Conservation (phyloP, 2,113 vertebrate genomes). For the Brachyhypopomus occidentalis region DNA sequence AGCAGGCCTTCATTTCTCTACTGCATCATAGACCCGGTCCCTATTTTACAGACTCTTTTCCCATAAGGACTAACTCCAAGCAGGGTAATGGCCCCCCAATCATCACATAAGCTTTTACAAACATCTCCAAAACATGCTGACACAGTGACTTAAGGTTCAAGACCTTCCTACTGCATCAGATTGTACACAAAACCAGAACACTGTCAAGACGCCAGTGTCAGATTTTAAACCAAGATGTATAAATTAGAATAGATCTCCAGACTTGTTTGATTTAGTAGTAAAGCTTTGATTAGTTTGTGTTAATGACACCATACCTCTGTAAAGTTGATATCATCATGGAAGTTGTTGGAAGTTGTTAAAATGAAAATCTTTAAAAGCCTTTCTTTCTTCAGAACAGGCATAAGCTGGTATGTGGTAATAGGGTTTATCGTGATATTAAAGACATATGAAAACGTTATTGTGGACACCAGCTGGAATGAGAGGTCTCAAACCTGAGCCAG, state of each 20-base stretch:
- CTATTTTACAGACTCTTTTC: slow-evolving; percentile 8
- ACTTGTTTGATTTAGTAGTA: slow-evolving; percentile 7
- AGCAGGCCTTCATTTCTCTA: neutral
- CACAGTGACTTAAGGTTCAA: neutral
- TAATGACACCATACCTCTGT: slow-evolving; percentile 10
- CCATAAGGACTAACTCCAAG: neutral
- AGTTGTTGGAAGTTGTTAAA: slow-evolving; percentile 23
- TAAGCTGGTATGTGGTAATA: neutral
- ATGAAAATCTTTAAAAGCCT: slow-evolving; percentile 10
- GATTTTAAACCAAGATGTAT: neutral
- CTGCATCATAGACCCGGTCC: neutral
- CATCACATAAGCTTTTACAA: neutral
- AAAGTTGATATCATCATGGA: slow-evolving; percentile 15
- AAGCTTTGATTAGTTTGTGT: slow-evolving; percentile 4
- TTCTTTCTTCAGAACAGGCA: slow-evolving; percentile 16
- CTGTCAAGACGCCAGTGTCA: neutral
- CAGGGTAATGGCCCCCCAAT: neutral
- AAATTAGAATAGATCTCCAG: neutral
- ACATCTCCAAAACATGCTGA: neutral
- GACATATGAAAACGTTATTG: too few relatives aligned
- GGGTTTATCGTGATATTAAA: too few relatives aligned
- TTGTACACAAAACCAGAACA: neutral
- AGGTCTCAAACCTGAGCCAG: too few relatives aligned
- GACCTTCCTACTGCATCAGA: neutral
- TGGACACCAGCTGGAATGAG: too few relatives aligned